Evolutionary conservation across 2,113 vertebrate species (phyloP).

Genomic region (Zosterops hypoxanthus): DNA sequence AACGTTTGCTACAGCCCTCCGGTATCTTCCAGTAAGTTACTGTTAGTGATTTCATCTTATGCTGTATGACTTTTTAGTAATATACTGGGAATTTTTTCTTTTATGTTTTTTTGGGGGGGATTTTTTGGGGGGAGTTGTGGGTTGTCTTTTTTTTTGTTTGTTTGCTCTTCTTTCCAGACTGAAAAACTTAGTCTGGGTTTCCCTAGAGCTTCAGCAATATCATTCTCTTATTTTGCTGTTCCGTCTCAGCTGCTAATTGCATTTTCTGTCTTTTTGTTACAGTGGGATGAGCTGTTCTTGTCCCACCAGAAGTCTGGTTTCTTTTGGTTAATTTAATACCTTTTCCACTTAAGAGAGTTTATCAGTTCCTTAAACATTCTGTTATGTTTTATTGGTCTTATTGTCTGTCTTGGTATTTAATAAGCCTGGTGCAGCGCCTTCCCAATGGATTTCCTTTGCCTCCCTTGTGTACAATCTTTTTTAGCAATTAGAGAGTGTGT

Average conservation of each 20-base stretch:
- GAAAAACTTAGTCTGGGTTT: not conserved
- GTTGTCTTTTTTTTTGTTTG: not conserved
- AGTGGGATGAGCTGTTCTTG: not conserved
- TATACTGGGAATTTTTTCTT: not conserved
- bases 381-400: conserved; percentile 39
- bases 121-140: not conserved
- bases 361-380: conserved; percentile 30
- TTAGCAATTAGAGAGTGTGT: not conserved
- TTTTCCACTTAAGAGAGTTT: conserved; percentile 19
- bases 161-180: not conserved
- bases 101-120: not conserved
- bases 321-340: conserved; percentile 39
- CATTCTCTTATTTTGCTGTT: not conserved
- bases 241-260: not conserved
- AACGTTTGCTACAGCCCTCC: not conserved
- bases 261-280: conserved; percentile 19
- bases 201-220: conserved; percentile 18
- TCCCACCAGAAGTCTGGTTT: not conserved
- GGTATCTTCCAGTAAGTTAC: not conserved
- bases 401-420: conserved; percentile 42
- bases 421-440: not conserved
- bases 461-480: not conserved
- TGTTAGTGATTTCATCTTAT: not conserved
- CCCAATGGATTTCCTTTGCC: conserved; percentile 7
- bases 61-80: not conserved